Conservation (phyloP, 2,797 vertebrate species). For the Setipinna tenuifilis region DNA sequence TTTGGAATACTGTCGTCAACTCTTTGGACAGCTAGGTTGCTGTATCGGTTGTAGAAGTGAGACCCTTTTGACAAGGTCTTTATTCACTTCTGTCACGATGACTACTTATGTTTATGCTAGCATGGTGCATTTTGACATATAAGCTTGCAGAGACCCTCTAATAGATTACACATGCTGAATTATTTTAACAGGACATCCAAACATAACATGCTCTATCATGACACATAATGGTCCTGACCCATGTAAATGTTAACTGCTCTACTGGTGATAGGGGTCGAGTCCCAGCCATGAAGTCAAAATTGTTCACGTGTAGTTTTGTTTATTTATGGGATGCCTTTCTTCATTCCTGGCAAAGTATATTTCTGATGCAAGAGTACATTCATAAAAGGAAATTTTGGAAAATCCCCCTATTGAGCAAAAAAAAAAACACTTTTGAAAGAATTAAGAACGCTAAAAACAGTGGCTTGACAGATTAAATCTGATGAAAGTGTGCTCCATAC, state of each 20-base stretch:
- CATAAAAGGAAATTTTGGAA: neutral
- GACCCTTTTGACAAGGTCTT: slow-evolving; percentile 27
- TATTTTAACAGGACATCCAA: slow-evolving; percentile 36
- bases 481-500: neutral
- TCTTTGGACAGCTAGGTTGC: slow-evolving; percentile 32
- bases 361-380: neutral
- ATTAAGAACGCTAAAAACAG: neutral
- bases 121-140: slow-evolving; percentile 27
- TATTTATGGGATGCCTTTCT: neutral
- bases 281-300: neutral
- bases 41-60: slow-evolving; percentile 34
- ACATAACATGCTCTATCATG: slow-evolving; percentile 30
- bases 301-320: neutral
- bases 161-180: slow-evolving; percentile 39
- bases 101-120: slow-evolving; percentile 21
- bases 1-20: slow-evolving; percentile 54
- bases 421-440: neutral
- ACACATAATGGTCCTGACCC: slow-evolving; percentile 29
- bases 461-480: neutral
- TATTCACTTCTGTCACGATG: slow-evolving; percentile 25
- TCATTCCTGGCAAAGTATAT: neutral
- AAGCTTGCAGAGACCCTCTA: slow-evolving; percentile 3
- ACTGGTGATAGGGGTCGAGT: neutral
- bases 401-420: neutral
- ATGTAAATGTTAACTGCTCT: neutral